A percentile compares a stretch with the other conserved stretches of the same genome.
These are phyloP conservation scores for Acanthaster planci DNA, from an alignment of 35 echinoderm and acorn worm species.

Conservation along the genomic window DNA sequence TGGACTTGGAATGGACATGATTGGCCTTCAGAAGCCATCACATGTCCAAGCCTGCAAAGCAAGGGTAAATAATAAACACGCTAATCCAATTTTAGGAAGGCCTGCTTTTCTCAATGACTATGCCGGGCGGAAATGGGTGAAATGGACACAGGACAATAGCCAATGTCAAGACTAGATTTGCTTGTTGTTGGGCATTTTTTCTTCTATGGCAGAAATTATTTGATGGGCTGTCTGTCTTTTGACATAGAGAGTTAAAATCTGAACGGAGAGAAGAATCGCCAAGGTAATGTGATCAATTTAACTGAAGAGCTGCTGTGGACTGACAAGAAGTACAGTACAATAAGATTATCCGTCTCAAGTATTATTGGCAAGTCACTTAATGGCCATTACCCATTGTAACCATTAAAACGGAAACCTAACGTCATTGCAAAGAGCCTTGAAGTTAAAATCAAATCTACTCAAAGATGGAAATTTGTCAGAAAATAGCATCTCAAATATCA, in stretches of 20 bases:
- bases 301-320: background rate
- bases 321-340: background rate
- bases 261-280: background rate
- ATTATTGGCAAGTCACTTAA: conserved; percentile 22
- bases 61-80: conserved; percentile 8
- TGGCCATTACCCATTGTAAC: conserved; percentile 2
- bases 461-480: too few species aligned
- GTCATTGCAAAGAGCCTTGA: background rate
- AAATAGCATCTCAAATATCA: too few species aligned
- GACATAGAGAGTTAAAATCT: background rate
- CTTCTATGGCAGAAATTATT: conserved; percentile 8
- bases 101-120: background rate
- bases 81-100: conserved; percentile 28
- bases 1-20: conserved; percentile 6
- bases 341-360: background rate
- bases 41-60: background rate
- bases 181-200: background rate
- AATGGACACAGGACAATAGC: background rate
- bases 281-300: conserved; percentile 12
- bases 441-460: too few species aligned
- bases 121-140: conserved; percentile 17
- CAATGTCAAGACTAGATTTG: background rate
- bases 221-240: background rate
- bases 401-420: conserved; percentile 1
- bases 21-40: conserved; percentile 13